phyloP scores from a whole-genome alignment of 2,888 invertebrate species.

The Stegana nigrithorax region DNA sequence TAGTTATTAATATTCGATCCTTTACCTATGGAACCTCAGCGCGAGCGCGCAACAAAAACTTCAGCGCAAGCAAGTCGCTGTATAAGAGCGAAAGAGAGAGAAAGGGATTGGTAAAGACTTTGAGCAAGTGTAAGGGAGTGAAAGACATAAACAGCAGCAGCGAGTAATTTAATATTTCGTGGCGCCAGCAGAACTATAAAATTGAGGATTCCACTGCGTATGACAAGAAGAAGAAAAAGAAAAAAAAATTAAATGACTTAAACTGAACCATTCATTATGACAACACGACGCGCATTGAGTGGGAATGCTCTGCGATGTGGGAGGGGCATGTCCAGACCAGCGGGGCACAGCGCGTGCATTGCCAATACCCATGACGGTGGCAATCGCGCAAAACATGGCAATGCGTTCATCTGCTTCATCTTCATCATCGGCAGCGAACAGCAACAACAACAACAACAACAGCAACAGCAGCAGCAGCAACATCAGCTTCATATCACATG shows the following conservation, averaged over 20 bases:
- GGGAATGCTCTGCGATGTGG: constrained; percentile 20
- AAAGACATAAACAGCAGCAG: constrained; percentile 44
- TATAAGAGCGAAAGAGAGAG: not conserved
- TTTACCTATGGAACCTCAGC: constrained; percentile 5
- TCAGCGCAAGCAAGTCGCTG: constrained; percentile 6
- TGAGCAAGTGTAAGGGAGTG: constrained; percentile 1
- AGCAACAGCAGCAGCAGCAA: constrained; percentile 19
- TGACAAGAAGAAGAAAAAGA: too few species aligned
- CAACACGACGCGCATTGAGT: constrained; percentile 54
- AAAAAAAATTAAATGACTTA: constrained; percentile 65
- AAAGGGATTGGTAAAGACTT: constrained; percentile 16
- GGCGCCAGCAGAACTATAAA: constrained; percentile 66
- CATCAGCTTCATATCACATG: too few species aligned
- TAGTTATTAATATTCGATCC: constrained; percentile 46
- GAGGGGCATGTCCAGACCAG: constrained; percentile 44
- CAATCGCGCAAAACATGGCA: too few species aligned
- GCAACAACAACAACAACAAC: constrained; percentile 13
- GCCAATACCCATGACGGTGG: constrained; percentile 9
- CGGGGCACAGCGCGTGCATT: constrained; percentile 6
- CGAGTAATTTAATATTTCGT: constrained; percentile 67
- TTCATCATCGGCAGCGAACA: constrained; percentile 5
- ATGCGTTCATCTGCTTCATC: constrained; percentile 22
- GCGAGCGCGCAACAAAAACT: constrained; percentile 29
- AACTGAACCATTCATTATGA: constrained; percentile 67
- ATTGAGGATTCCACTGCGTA: constrained; percentile 22